phyloP scores from a whole-genome alignment of 2,113 vertebrate genomes.

The Myiozetetes cayanensis region DNA sequence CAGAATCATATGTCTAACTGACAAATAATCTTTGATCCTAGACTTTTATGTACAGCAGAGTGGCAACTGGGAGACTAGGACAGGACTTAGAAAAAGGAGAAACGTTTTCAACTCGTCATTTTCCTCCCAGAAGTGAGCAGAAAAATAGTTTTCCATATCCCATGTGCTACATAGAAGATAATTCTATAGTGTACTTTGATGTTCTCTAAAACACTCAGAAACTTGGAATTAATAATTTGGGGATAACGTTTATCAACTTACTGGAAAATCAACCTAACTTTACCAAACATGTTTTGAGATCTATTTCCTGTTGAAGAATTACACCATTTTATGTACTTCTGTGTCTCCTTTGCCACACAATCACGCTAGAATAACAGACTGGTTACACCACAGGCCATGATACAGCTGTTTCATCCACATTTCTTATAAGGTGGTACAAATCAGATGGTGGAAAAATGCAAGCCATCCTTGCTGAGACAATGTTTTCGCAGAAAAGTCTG shows the following conservation, averaged over 20 bases:
- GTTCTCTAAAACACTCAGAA: background rate
- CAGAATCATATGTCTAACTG: background rate
- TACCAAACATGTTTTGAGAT: background rate
- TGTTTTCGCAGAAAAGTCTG: background rate
- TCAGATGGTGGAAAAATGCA: background rate
- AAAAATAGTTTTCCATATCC: background rate
- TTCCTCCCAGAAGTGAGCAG: background rate
- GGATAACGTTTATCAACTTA: background rate
- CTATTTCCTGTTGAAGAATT: background rate
- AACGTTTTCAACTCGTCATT: background rate
- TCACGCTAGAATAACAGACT: background rate
- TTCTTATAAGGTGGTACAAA: background rate
- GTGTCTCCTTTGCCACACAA: background rate
- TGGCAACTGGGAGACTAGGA: background rate
- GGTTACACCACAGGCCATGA: background rate
- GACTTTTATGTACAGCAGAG: background rate
- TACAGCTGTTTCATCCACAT: background rate
- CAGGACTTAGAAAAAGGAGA: background rate
- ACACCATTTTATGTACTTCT: rapidly evolving
- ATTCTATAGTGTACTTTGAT: background rate
- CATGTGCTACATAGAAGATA: background rate
- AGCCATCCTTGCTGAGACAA: background rate
- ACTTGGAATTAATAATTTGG: background rate
- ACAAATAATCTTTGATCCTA: background rate
- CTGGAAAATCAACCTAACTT: background rate